These are phyloP conservation scores for Goniozus legneri DNA, from an alignment of 1,140 invertebrate genomes.

Conservation along the genomic window DNA sequence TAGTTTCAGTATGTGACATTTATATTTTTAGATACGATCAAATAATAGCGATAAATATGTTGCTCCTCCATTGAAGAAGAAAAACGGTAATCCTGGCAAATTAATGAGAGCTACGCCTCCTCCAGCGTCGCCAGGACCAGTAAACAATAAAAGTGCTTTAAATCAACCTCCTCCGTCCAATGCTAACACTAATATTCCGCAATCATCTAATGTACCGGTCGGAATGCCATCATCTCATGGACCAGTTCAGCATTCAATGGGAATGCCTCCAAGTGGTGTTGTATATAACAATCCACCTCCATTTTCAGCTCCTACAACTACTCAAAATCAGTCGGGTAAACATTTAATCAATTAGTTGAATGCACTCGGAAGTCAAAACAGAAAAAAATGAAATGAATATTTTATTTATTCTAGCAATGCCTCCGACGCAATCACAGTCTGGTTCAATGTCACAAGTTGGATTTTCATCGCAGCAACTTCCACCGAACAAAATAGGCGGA, in stretches of 20 bases:
- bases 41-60: slow-evolving; percentile 68
- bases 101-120: slow-evolving; percentile 58
- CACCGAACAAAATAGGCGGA: slow-evolving; percentile 38
- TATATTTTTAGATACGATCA: no score
- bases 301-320: slow-evolving; percentile 43
- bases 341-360: not conserved
- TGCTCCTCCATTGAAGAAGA: slow-evolving; percentile 68
- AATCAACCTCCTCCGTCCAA: slow-evolving; percentile 44
- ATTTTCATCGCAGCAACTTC: slow-evolving; percentile 30
- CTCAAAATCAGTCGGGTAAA: slow-evolving; percentile 27
- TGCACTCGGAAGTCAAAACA: not conserved
- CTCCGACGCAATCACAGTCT: slow-evolving; percentile 47
- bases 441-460: slow-evolving; percentile 43
- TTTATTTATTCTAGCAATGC: slow-evolving; percentile 42
- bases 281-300: slow-evolving; percentile 49
- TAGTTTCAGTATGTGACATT: slow-evolving; percentile 12
- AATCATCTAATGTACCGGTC: slow-evolving; percentile 45
- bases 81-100: slow-evolving; percentile 61
- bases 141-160: slow-evolving; percentile 43
- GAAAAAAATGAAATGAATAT: slow-evolving; percentile 1
- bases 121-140: slow-evolving; percentile 45
- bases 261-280: slow-evolving; percentile 48
- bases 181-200: slow-evolving; percentile 41
- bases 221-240: slow-evolving; percentile 39
- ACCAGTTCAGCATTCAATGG: slow-evolving; percentile 43